Percentiles rank a stretch among this genome's conserved stretches.
These are phyloP conservation scores for Saturnia japonica DNA, from an alignment of 2,888 invertebrate species.

Conservation along the genomic window DNA sequence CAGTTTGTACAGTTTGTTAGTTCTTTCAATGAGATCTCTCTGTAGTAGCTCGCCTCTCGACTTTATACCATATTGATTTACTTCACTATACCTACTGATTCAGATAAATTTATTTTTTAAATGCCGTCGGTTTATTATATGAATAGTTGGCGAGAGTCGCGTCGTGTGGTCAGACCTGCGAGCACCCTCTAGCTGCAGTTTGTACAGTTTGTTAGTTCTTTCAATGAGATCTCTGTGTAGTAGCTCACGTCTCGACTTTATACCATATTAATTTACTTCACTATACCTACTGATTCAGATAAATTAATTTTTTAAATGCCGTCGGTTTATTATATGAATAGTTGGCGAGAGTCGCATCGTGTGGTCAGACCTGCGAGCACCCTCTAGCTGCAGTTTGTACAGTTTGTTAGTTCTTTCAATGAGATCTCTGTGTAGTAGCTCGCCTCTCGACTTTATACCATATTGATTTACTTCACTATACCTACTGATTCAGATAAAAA, in stretches of 20 bases:
- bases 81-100: background rate
- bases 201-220: background rate
- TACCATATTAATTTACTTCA: background rate
- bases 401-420: background rate
- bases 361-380: no score
- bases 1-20: constrained; percentile 3
- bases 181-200: no score
- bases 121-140: no score
- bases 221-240: background rate
- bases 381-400: background rate
- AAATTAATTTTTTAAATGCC: background rate
- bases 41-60: background rate
- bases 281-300: background rate
- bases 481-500: background rate
- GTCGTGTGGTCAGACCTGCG: no score
- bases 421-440: background rate
- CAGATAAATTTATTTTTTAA: background rate
- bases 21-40: background rate
- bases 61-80: background rate
- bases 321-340: no score
- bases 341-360: no score
- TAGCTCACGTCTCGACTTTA: background rate
- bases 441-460: background rate
- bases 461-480: background rate
- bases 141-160: no score